Conservation (phyloP, 2,888 invertebrate species). For the Caenorhabditis wallacei region DNA sequence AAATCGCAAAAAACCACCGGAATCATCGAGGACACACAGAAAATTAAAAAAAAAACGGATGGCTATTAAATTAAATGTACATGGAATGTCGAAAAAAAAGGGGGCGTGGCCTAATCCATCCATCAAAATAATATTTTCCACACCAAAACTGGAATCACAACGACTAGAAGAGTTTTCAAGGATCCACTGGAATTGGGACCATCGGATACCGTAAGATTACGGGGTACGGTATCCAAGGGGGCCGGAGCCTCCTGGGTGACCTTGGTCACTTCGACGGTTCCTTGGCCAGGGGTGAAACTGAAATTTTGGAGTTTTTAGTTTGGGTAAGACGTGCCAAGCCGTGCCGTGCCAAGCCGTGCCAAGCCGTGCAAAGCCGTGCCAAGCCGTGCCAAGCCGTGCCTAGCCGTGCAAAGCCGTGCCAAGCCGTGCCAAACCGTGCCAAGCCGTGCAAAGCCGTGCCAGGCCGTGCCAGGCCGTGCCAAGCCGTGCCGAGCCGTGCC, state of each 20-base stretch:
- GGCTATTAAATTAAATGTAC: too few relatives aligned
- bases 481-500: too few relatives aligned
- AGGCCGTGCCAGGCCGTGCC: too few relatives aligned
- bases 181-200: slow-evolving; percentile 29
- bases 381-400: too few relatives aligned
- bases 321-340: too few relatives aligned
- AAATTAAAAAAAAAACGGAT: slow-evolving; percentile 20
- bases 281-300: slow-evolving; percentile 49
- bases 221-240: background rate
- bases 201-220: slow-evolving; percentile 38
- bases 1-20: slow-evolving; percentile 5
- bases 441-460: too few relatives aligned
- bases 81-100: slow-evolving; percentile 56
- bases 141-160: slow-evolving; percentile 1
- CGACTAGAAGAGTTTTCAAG: background rate
- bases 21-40: slow-evolving; percentile 25
- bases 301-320: slow-evolving; percentile 9
- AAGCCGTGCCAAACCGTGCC: too few relatives aligned
- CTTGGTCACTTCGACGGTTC: slow-evolving; percentile 52
- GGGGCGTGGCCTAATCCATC: background rate
- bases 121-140: background rate
- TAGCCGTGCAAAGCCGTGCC: too few relatives aligned
- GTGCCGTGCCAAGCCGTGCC: too few relatives aligned
- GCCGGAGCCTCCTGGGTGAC: slow-evolving; percentile 29
- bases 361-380: too few relatives aligned